Evolutionary conservation across 2,888 invertebrate genomes (phyloP).

Genomic region (Onchidella celtica): DNA sequence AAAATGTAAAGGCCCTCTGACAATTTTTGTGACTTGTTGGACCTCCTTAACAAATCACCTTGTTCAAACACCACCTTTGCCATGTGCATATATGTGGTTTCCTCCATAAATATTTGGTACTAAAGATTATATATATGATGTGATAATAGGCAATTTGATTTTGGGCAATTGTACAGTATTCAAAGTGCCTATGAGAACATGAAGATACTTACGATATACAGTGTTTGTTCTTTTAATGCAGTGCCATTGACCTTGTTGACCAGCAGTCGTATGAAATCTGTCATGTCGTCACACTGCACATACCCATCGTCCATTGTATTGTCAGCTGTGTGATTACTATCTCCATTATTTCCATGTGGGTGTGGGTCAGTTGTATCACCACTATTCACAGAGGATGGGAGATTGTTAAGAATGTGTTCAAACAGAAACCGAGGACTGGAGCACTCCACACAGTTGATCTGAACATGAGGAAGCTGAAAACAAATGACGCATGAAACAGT

Average conservation of each 20-base stretch:
- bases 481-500: neutral
- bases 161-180: too few relatives aligned
- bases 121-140: too few relatives aligned
- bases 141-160: too few relatives aligned
- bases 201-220: constrained; percentile 77
- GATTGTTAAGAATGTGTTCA: constrained; percentile 86
- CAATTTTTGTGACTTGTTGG: too few relatives aligned
- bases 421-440: constrained; percentile 88
- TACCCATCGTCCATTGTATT: constrained; percentile 56
- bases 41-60: too few relatives aligned
- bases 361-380: constrained; percentile 11
- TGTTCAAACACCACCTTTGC: too few relatives aligned
- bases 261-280: constrained; percentile 76
- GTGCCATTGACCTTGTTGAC: constrained; percentile 27
- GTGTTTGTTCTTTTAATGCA: constrained; percentile 63
- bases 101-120: too few relatives aligned
- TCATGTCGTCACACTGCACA: constrained; percentile 77
- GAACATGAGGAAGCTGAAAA: constrained; percentile 81
- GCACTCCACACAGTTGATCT: constrained; percentile 91
- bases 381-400: constrained; percentile 80
- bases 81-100: too few relatives aligned
- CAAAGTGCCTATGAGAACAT: too few relatives aligned
- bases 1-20: too few relatives aligned
- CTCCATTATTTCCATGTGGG: neutral
- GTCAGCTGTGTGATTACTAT: neutral